Conservation (phyloP, 2,888 invertebrate species). For the Tenthredo distinguenda region DNA sequence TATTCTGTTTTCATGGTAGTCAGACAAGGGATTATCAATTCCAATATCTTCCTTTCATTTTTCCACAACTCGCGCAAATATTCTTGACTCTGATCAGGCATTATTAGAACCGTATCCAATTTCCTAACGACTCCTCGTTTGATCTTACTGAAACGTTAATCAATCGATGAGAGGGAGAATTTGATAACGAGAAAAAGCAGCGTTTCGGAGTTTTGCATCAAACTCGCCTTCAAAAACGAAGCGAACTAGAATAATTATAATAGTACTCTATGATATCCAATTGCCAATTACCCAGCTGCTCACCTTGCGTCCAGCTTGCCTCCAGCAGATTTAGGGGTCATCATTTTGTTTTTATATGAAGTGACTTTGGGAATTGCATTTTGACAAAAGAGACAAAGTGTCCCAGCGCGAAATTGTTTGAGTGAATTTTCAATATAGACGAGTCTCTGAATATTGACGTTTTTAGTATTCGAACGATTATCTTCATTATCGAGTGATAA, state of each 20-base stretch:
- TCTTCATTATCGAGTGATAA: slow-evolving; percentile 74
- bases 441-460: slow-evolving; percentile 79
- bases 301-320: neutral
- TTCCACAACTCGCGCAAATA: slow-evolving; percentile 86
- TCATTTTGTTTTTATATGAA: slow-evolving; percentile 82
- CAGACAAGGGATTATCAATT: slow-evolving; percentile 86
- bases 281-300: neutral
- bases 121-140: slow-evolving; percentile 55
- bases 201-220: neutral
- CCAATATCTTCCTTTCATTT: slow-evolving; percentile 86
- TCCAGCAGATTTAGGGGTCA: slow-evolving; percentile 73
- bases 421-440: slow-evolving; percentile 79
- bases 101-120: slow-evolving; percentile 76
- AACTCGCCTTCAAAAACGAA: neutral
- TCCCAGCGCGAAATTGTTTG: slow-evolving; percentile 78
- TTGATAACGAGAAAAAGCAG: neutral
- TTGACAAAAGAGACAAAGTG: slow-evolving; percentile 81
- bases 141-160: neutral
- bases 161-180: neutral
- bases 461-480: slow-evolving; percentile 75
- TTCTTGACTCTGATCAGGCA: slow-evolving; percentile 84
- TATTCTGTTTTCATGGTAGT: slow-evolving; percentile 78
- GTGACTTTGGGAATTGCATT: slow-evolving; percentile 80
- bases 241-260: no score
- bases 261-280: neutral